Evolutionary conservation across 2,888 invertebrate species (phyloP).

Genomic region (Timema podura): DNA sequence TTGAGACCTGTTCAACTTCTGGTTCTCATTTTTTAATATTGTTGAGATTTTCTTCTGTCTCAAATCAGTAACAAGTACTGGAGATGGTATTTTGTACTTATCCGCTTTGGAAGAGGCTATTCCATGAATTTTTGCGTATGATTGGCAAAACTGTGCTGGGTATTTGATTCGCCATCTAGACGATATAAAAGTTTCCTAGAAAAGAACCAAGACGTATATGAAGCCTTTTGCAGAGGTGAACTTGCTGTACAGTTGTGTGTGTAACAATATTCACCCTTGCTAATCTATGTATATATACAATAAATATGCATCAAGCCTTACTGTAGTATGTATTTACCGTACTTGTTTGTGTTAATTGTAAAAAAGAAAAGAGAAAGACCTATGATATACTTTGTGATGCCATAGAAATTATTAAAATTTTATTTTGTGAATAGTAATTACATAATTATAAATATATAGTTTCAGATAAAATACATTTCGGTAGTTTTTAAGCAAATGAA

Average conservation of each 20-base stretch:
- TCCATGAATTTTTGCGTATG: background rate
- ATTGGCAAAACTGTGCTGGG: constrained; percentile 1
- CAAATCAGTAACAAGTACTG: background rate
- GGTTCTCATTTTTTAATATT: background rate
- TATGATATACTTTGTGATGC: too few species aligned
- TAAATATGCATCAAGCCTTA: too few species aligned
- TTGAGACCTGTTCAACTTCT: constrained; percentile 2
- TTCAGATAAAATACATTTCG: too few species aligned
- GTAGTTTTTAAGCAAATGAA: too few species aligned
- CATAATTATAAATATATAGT: too few species aligned
- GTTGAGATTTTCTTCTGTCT: background rate
- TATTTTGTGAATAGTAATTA: too few species aligned
- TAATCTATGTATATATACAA: too few species aligned
- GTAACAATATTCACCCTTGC: too few species aligned
- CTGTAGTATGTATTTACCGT: too few species aligned
- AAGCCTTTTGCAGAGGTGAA: constrained; percentile 2
- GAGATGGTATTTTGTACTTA: background rate
- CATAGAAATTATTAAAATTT: too few species aligned
- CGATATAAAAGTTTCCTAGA: background rate
- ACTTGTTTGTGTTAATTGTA: too few species aligned
- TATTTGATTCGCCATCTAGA: constrained; percentile 2
- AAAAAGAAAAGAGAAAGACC: too few species aligned
- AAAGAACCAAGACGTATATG: background rate
- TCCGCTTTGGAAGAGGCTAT: constrained; percentile 6
- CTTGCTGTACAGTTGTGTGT: background rate